phyloP scores from a whole-genome alignment of 1,140 invertebrate genomes.

The Zaprionus lachaisei region DNA sequence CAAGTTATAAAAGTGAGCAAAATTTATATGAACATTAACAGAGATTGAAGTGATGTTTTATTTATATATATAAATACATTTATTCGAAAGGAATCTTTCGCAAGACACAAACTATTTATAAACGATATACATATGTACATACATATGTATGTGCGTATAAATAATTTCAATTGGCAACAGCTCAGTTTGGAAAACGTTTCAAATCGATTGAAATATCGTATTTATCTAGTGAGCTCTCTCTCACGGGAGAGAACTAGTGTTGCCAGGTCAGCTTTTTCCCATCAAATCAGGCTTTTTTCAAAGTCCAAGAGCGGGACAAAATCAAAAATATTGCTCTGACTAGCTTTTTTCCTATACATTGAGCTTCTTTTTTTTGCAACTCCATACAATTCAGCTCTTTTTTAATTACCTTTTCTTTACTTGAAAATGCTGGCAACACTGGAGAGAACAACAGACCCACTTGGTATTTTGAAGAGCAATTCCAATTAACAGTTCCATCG shows the following conservation, averaged over 20 bases:
- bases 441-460: not conserved
- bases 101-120: not conserved
- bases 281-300: too few relatives aligned
- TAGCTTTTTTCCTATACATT: too few relatives aligned
- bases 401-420: too few relatives aligned
- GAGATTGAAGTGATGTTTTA: not conserved
- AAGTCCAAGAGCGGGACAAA: too few relatives aligned
- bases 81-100: not conserved
- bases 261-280: too few relatives aligned
- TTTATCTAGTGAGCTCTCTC: not conserved
- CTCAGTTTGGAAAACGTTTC: not conserved
- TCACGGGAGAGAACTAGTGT: not conserved
- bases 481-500: conserved; percentile 31
- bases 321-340: too few relatives aligned
- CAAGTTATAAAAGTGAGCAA: conserved; percentile 4
- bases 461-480: conserved; percentile 16
- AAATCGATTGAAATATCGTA: not conserved
- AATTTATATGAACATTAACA: not conserved
- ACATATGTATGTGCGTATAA: not conserved
- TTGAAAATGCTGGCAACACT: too few relatives aligned
- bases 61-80: not conserved
- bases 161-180: not conserved
- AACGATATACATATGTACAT: not conserved
- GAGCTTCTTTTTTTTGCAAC: too few relatives aligned
- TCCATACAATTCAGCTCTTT: too few relatives aligned